Evolutionary conservation across 2,888 invertebrate species (phyloP).

Genomic region (Prenolepis imparis): DNA sequence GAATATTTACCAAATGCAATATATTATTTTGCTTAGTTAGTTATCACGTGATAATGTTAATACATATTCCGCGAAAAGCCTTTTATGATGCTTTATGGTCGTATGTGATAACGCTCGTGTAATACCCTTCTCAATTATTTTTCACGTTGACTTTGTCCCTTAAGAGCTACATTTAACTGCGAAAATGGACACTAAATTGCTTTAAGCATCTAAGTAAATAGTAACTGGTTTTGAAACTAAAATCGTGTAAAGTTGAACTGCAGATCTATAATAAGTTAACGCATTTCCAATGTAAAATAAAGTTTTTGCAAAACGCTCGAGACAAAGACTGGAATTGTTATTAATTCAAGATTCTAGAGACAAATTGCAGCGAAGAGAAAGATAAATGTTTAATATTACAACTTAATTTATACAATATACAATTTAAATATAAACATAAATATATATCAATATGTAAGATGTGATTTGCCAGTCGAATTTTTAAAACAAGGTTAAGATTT

Average conservation of each 20-base stretch:
- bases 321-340: slow-evolving; percentile 9
- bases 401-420: not conserved
- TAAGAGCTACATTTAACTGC: slow-evolving; percentile 25
- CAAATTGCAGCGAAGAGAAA: not conserved
- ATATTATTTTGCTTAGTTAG: slow-evolving; percentile 11
- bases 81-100: too few relatives aligned
- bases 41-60: slow-evolving; percentile 1
- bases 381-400: not conserved
- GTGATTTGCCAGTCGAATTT: too few relatives aligned
- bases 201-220: slow-evolving; percentile 41
- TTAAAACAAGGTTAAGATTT: too few relatives aligned
- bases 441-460: too few relatives aligned
- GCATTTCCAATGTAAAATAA: slow-evolving; percentile 14
- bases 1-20: not conserved
- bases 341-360: not conserved
- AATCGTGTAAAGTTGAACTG: slow-evolving; percentile 1
- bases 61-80: not conserved
- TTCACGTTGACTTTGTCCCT: not conserved
- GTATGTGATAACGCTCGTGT: too few relatives aligned
- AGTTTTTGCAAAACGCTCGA: slow-evolving; percentile 4
- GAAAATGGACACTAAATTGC: slow-evolving; percentile 43
- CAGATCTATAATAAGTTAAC: slow-evolving; percentile 16
- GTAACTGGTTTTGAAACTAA: slow-evolving; percentile 25
- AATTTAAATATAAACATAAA: not conserved
- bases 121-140: not conserved